Evolutionary conservation across 2,113 vertebrate genomes (phyloP).

Genomic region (Sceloporus tristichus): DNA sequence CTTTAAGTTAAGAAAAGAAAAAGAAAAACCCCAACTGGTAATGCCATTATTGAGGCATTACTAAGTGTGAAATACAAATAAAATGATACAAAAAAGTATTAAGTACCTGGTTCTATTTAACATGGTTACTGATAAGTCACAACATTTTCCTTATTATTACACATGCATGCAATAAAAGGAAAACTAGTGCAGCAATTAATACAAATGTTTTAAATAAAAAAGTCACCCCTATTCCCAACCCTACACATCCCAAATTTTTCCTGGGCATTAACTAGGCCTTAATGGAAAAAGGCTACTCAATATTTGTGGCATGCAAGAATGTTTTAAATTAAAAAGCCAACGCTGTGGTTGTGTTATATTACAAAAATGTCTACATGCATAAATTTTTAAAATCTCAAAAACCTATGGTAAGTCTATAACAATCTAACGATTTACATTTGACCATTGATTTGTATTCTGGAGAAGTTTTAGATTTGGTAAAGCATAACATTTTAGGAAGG

Average conservation of each 20-base stretch:
- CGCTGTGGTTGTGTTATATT: slow-evolving; percentile 82
- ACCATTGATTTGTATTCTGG: slow-evolving; percentile 81
- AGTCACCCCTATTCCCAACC: slow-evolving; percentile 73
- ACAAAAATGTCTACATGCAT: slow-evolving; percentile 86
- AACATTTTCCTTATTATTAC: slow-evolving; percentile 76
- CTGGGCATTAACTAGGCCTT: slow-evolving; percentile 79
- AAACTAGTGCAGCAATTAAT: slow-evolving; percentile 79
- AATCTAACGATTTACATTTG: slow-evolving; percentile 82
- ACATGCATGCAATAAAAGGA: slow-evolving; percentile 81
- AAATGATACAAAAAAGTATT: slow-evolving; percentile 76
- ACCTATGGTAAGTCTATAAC: slow-evolving; percentile 86
- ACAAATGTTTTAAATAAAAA: slow-evolving; percentile 74
- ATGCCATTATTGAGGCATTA: slow-evolving; percentile 71
- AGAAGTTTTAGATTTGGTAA: slow-evolving; percentile 88
- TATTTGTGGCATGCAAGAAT: slow-evolving; percentile 92
- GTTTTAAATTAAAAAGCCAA: slow-evolving; percentile 81
- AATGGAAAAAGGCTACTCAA: slow-evolving; percentile 78
- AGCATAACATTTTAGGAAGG: slow-evolving; percentile 88
- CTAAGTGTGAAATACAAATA: slow-evolving; percentile 76
- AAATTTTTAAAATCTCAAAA: slow-evolving; percentile 80
- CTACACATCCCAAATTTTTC: slow-evolving; percentile 64
- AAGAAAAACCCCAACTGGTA: slow-evolving; percentile 60
- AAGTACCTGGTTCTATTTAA: slow-evolving; percentile 79
- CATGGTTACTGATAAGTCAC: slow-evolving; percentile 81
- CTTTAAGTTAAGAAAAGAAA: slow-evolving; percentile 45